phyloP scores from a whole-genome alignment of 2,113 vertebrate species.

The Scomber colias region DNA sequence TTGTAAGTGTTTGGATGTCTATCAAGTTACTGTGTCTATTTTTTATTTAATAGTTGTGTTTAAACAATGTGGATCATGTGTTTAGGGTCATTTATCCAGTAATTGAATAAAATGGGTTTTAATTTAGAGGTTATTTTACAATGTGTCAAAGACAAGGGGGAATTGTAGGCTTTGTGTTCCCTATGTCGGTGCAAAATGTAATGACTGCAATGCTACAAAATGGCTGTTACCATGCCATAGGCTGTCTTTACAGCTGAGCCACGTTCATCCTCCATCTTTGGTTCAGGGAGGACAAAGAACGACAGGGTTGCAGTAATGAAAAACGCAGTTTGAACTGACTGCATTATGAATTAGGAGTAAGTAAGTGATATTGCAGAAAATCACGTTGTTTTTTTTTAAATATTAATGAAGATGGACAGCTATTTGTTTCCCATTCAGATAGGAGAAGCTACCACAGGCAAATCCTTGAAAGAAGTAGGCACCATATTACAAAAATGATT shows the following conservation, averaged over 20 bases:
- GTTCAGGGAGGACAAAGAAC: constrained; percentile 62
- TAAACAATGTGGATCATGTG: not conserved
- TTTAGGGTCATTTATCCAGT: not conserved
- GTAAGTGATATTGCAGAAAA: not conserved
- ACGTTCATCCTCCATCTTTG: constrained; percentile 77
- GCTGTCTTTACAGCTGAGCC: constrained; percentile 58
- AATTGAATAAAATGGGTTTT: not conserved
- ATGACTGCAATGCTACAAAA: constrained; percentile 74
- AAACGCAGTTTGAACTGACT: not conserved
- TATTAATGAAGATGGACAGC: not conserved
- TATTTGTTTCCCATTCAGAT: not conserved
- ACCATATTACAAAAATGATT: not conserved
- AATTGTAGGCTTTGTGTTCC: constrained; percentile 7
- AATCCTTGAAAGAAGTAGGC: not conserved
- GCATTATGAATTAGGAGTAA: rapidly evolving
- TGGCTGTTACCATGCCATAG: constrained; percentile 69
- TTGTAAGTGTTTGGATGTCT: constrained; percentile 21
- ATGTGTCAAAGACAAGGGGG: not conserved
- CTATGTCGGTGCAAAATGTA: constrained; percentile 17
- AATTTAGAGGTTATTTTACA: not conserved
- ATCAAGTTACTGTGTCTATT: not conserved
- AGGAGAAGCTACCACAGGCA: not conserved
- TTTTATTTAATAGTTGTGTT: not conserved
- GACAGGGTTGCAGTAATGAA: not conserved
- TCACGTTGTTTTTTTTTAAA: not conserved